phyloP scores from a whole-genome alignment of 1,140 invertebrate genomes.

The Cardiocondyla obscurior region DNA sequence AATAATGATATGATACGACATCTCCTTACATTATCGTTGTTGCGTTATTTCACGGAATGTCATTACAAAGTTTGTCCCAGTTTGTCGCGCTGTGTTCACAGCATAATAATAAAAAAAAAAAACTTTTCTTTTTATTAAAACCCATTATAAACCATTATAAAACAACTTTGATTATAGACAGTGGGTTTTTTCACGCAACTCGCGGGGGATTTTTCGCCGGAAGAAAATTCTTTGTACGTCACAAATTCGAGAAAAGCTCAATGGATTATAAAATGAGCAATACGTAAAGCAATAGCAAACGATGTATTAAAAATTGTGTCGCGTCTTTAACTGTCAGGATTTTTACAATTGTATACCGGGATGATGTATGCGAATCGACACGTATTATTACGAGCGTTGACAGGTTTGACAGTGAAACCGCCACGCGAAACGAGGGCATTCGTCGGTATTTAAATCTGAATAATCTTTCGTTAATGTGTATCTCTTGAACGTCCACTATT shows the following conservation, averaged over 20 bases:
- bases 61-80: conserved; percentile 29
- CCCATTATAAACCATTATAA: conserved; percentile 6
- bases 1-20: neutral
- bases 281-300: neutral
- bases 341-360: neutral
- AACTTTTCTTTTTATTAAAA: conserved; percentile 8
- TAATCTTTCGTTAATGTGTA: conserved; percentile 15
- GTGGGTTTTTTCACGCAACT: neutral
- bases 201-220: neutral
- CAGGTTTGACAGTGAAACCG: too few relatives aligned
- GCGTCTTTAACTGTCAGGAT: neutral
- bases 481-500: neutral
- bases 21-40: neutral
- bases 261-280: neutral
- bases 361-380: conserved; percentile 12
- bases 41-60: neutral
- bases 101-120: neutral
- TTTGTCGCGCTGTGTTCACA: neutral
- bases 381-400: neutral
- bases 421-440: neutral
- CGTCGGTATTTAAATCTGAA: conserved; percentile 15
- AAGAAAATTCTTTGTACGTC: neutral
- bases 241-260: neutral
- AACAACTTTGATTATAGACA: neutral
- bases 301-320: neutral